Base-by-base conservation (phyloP, 2,113 vertebrate genomes). In the Oncorhynchus nerka region DNA sequence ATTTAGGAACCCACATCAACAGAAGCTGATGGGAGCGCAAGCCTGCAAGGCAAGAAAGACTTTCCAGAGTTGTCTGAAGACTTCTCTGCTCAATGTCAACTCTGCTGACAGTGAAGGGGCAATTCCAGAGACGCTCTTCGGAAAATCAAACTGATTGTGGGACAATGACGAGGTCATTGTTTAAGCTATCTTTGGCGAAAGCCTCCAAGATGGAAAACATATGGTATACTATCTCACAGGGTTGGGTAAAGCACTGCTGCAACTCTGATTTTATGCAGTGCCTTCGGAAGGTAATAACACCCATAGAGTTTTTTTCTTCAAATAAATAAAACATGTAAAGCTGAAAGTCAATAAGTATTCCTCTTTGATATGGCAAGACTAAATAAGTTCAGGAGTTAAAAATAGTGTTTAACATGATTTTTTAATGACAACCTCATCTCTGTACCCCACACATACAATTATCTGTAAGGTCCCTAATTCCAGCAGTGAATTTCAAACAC, bases 81-180 rank as follows among this genome's bases (percentile, higher is more conserved):
- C 78, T 88, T 75, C 76, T 84, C 84, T 86, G 81, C 78, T 81
- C 55, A 49, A 51, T 81, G 81, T 86, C 77, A 74, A 6, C 15
- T 70, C 51, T 64, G 78, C 76, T 71, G 77, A 84, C 75, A 84
- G 85, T 79, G 72, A 4, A 68, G 32, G 68, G 79, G 59, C 67
- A 28, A 28, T 15, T 66, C 24, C 61, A 15, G 59, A 45, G 59
- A 55, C 16, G 69, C 75, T 64, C 71, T 76, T 28, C 68, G 64
- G n/a, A 39, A 67, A 75, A 71, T 57, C 28, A 72, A 39, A 57
- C 59, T 20, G 48, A 62, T 49, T 67, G 64, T 20, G 16, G 70
- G 39, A 34, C 45, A 57, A 73, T 34, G 79, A 77, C 74, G 30
- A 57, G 51, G 70, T 73, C n/a, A 16, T 71, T 34, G 65, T 55